Evolutionary conservation across 1,140 invertebrate species (phyloP).

Genomic region (Papilio machaon): DNA sequence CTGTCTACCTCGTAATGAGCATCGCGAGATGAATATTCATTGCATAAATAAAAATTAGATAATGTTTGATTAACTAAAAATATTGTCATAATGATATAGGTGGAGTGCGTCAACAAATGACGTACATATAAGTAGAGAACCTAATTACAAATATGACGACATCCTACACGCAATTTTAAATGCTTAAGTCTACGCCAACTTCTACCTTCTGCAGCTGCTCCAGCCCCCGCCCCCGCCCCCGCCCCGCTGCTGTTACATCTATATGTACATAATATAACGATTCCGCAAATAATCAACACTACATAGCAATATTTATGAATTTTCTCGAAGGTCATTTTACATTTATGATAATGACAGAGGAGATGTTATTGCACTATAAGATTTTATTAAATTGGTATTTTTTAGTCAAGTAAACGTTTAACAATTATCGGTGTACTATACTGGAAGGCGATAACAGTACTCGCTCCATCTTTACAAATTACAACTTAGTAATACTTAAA

Average conservation of each 20-base stretch:
- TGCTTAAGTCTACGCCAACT: neutral
- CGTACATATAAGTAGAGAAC: neutral
- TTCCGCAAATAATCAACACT: too few relatives aligned
- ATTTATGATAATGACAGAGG: too few relatives aligned
- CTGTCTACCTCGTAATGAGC: neutral
- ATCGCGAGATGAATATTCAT: neutral
- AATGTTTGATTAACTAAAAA: neutral
- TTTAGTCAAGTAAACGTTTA: too few relatives aligned
- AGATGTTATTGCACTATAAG: too few relatives aligned
- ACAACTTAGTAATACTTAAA: too few relatives aligned
- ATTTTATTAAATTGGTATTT: too few relatives aligned
- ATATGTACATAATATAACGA: constrained; percentile 11
- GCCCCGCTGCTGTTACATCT: neutral
- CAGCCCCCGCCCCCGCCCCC: neutral
- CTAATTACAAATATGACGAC: neutral
- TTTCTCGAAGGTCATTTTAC: too few relatives aligned
- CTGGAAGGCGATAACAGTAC: too few relatives aligned
- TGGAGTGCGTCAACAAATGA: neutral
- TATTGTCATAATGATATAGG: neutral
- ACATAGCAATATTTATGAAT: too few relatives aligned
- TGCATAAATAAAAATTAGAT: neutral
- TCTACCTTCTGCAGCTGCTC: neutral
- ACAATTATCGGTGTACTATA: too few relatives aligned
- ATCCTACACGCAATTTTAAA: constrained; percentile 12
- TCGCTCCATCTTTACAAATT: too few relatives aligned